These are phyloP conservation scores for Schlechtendalia chinensis DNA, from an alignment of 1,140 invertebrate genomes.

Conservation along the genomic window DNA sequence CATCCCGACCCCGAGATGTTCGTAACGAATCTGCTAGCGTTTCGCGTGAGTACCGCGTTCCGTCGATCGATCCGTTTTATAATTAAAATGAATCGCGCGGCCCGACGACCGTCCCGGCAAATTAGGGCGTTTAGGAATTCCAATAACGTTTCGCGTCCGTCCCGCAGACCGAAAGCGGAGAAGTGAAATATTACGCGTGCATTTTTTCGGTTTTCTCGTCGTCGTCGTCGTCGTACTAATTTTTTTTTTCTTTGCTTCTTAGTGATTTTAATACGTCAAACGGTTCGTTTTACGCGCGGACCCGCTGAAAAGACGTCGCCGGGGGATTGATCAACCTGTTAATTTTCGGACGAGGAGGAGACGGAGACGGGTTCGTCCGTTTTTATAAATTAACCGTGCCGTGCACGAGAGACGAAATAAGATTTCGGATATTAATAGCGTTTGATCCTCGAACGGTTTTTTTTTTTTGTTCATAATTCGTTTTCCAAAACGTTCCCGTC, in stretches of 20 bases:
- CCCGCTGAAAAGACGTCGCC: neutral
- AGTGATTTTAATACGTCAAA: neutral
- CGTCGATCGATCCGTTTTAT: neutral
- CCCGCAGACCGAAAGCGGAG: neutral
- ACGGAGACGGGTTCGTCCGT: neutral
- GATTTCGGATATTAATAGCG: neutral
- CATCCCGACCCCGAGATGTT: no score
- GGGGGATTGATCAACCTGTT: neutral
- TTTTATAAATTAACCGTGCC: neutral
- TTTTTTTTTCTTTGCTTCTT: no score
- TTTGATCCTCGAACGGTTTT: constrained; percentile 1
- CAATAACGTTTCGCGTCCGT: neutral
- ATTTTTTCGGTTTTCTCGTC: no score
- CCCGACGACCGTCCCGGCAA: neutral
- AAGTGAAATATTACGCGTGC: no score
- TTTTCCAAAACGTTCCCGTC: neutral
- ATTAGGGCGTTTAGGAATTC: constrained; percentile 6
- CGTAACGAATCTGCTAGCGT: no score
- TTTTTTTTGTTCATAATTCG: no score
- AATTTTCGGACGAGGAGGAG: neutral
- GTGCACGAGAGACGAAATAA: no score
- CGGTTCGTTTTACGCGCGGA: no score
- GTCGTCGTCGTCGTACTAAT: no score
- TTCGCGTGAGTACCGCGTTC: no score
- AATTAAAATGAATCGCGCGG: neutral